Evolutionary conservation across 2,888 invertebrate genomes (phyloP), one percentile per base, ranked within the genome.

Genomic region (Leucophora obtusa): DNA sequence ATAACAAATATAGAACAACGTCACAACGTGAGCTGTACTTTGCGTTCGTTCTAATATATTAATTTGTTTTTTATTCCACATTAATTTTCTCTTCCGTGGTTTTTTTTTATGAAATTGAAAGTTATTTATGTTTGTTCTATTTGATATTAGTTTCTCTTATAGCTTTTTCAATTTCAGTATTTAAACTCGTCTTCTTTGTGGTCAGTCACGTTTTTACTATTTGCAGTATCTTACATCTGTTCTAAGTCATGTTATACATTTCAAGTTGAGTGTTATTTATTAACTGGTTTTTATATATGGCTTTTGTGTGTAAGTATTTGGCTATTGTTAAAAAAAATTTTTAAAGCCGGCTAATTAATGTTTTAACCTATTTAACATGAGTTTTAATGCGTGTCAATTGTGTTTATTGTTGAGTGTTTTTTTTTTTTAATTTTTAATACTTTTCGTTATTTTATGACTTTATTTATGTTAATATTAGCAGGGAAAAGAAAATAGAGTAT

Each of bases 41-140:
- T 54, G 28, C 8, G 10, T 10, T 54, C 10, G 14, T 24, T 54
- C 28, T 24, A 28, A 15, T 53, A 17, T 54, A 33, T 53, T 47
- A 2, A n/a, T 43, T 43, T 21, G 6, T 7, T 6, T 3, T 7
- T 28, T 47, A 2, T 47, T 47, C 5, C 1, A 38, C 43, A 47
- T n/a, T n/a, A 47, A 3, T 35, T 47, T 50, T 58, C 10, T 60
- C 6, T 9, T 14, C 43, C 3, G 51, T 2, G 10, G 15, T 24
- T 43, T 51, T 38, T 70, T 76, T 14, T 6, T 33, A 14, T 53
- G 60, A 77, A 77, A 71, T 11, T 77, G 71, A 77, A 71, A 71
- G 77, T 71, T 54, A 21, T 59, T 76, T 33, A 35, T 24, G 17
- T 47, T 2, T 4, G 11, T 3, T n/a, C 6, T 38, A 38, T 1